Conservation (phyloP, 2,888 invertebrate genomes). For the Amaurobius ferox region DNA sequence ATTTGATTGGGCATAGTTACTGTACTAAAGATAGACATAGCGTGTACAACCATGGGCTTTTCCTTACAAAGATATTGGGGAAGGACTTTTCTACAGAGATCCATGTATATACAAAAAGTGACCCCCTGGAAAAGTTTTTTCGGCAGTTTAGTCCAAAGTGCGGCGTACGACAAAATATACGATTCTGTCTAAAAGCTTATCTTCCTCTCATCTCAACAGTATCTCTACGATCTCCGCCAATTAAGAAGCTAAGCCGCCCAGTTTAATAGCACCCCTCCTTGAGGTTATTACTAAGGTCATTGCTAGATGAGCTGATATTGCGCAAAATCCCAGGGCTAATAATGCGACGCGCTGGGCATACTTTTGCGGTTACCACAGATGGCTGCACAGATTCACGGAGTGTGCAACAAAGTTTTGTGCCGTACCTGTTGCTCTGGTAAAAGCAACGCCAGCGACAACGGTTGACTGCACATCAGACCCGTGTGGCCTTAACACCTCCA, state of each 20-base stretch:
- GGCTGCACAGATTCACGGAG: constrained; percentile 42
- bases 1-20: too few relatives aligned
- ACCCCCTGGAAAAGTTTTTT: too few relatives aligned
- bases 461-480: constrained; percentile 35
- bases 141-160: too few relatives aligned
- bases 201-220: too few relatives aligned
- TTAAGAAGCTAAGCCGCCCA: not conserved
- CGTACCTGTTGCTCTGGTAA: not conserved
- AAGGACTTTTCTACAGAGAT: too few relatives aligned
- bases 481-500: constrained; percentile 20
- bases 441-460: constrained; percentile 2
- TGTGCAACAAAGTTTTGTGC: constrained; percentile 21
- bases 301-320: constrained; percentile 22
- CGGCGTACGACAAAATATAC: too few relatives aligned
- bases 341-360: constrained; percentile 15
- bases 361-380: constrained; percentile 59
- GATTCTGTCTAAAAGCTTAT: too few relatives aligned
- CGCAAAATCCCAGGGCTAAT: constrained; percentile 41
- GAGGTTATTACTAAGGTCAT: constrained; percentile 45
- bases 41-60: too few relatives aligned
- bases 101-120: too few relatives aligned
- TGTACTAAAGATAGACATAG: too few relatives aligned
- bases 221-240: not conserved
- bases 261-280: not conserved
- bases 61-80: too few relatives aligned